Base-by-base conservation (phyloP, 1,140 invertebrate species). In the Macrobrachium nipponense region DNA sequence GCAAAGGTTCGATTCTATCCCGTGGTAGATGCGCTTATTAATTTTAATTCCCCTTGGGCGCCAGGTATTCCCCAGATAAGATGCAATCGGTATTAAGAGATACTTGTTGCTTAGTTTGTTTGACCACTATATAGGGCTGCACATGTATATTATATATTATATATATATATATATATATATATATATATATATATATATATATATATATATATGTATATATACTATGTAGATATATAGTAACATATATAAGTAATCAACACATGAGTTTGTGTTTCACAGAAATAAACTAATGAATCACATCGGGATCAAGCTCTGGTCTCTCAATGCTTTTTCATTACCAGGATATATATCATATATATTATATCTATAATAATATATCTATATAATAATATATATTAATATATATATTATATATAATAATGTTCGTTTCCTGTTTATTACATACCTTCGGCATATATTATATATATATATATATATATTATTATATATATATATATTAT, bases 151-250 rank as follows among this genome's bases (percentile, higher is more conserved):
- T n/a, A 51, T 51, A 51, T 51, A 51, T 51, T 51, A 3, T 3
- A 6, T 51, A 20, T 68, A n/a, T 68, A n/a, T 68, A 7, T 68
- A n/a, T 68, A 18, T 68, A 68, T 68, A 68, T 68, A 68, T 68
- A 68, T 68, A 68, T 68, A 18, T n/a, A 68, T 68, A 68, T 68
- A 68, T 68, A 68, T 68, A 68, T 68, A 68, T 68, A 68, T 68
- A 68, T 68, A n/a, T 68, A 68, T 68, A 68, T n/a, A 68, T 51
- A 51, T 51, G 7, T 51, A 51, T 51, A 51, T 51, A 51, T 51
- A 20, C 8, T 68, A 68, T 68, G 20, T 68, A 68, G 20, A 68
- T 68, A 18, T 68, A 68, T 68, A 68, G 20, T 0, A 2, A 68
- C 20, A 68, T 68, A 18, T 7, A 68, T n/a, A 68, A 2, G n/a